These are phyloP conservation scores for Thysanoteuthis rhombus DNA, from an alignment of 2,888 invertebrate genomes.

Conservation along the genomic window DNA sequence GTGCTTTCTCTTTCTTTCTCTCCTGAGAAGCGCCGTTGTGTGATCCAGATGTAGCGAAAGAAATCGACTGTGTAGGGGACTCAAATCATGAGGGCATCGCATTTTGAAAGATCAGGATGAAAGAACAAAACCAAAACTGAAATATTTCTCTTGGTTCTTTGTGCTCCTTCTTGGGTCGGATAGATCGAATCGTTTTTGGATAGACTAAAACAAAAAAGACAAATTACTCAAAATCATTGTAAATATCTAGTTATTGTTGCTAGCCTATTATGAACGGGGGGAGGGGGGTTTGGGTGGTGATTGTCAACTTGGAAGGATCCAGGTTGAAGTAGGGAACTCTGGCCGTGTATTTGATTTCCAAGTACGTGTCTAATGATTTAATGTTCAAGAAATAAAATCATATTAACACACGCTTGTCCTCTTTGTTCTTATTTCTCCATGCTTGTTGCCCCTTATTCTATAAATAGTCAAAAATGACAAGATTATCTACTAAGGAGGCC, in stretches of 20 bases:
- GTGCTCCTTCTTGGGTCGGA: not conserved
- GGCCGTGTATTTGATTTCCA: not conserved
- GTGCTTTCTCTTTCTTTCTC: not conserved
- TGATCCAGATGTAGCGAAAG: not conserved
- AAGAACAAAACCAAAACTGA: not conserved
- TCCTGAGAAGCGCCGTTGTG: not conserved
- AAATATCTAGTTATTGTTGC: not conserved
- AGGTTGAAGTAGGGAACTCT: not conserved
- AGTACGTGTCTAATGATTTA: not conserved
- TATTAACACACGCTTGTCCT: not conserved
- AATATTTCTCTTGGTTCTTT: not conserved
- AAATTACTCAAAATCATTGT: not conserved
- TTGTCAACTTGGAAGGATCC: not conserved
- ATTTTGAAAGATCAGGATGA: no score
- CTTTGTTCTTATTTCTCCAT: not conserved
- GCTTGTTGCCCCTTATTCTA: not conserved
- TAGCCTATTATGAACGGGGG: not conserved
- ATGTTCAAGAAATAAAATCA: slow-evolving; percentile 12
- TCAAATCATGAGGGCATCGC: not conserved
- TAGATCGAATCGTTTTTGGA: not conserved
- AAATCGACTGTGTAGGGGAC: not conserved
- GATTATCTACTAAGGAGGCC: no score
- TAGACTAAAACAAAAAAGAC: not conserved
- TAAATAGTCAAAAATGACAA: no score
- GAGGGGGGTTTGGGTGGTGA: no score